Percentiles rank a stretch among this genome's conserved stretches.
These are phyloP conservation scores for Cecropterus lyciades DNA, from an alignment of 1,140 invertebrate species.

Conservation along the genomic window DNA sequence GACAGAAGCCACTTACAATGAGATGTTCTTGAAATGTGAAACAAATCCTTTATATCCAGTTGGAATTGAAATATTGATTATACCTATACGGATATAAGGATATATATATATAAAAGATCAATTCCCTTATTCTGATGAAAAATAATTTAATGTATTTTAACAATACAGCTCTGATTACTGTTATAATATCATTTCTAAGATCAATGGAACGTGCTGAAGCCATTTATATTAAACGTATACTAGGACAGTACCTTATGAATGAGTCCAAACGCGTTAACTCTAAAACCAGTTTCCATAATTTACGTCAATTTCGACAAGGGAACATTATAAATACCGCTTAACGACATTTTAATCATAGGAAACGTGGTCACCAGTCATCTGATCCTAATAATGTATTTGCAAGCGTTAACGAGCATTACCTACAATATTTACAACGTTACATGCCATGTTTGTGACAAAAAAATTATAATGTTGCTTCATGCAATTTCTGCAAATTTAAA, in stretches of 20 bases:
- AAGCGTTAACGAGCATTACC: neutral
- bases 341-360: constrained; percentile 42
- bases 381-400: constrained; percentile 21
- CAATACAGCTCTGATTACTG: too few relatives aligned
- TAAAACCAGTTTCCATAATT: constrained; percentile 18
- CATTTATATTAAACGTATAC: neutral
- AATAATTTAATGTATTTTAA: too few relatives aligned
- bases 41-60: too few relatives aligned
- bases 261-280: neutral
- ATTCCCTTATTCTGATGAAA: too few relatives aligned
- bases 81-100: too few relatives aligned
- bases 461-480: neutral
- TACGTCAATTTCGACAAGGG: constrained; percentile 18
- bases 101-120: too few relatives aligned
- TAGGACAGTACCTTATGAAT: too few relatives aligned
- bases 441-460: neutral
- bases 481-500: neutral
- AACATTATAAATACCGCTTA: constrained; percentile 23
- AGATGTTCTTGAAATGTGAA: too few relatives aligned
- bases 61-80: too few relatives aligned
- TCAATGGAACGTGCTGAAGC: neutral
- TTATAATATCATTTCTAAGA: neutral
- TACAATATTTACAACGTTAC: neutral
- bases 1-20: too few relatives aligned
- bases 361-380: constrained; percentile 11